Conservation (phyloP, 2,888 invertebrate genomes). For the Hoplodrina ambigua region DNA sequence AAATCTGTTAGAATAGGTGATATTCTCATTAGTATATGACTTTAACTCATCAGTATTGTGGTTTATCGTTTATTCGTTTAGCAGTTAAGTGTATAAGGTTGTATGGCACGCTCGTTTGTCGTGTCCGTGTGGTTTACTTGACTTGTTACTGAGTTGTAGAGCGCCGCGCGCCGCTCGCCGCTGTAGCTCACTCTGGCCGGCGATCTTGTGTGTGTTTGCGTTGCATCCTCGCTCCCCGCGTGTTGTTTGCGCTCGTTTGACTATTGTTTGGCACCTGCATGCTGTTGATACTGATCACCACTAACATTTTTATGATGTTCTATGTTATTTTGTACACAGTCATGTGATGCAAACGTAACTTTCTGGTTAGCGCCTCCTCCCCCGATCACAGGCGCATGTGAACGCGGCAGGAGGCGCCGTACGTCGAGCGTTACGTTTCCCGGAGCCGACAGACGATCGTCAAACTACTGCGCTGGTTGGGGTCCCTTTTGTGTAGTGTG, state of each 20-base stretch:
- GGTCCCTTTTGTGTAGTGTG: conserved; percentile 65
- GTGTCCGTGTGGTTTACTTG: conserved; percentile 68
- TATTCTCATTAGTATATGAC: conserved; percentile 29
- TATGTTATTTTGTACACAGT: conserved; percentile 20
- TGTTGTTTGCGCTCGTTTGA: conserved; percentile 77
- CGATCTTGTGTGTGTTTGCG: conserved; percentile 88
- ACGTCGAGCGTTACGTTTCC: conserved; percentile 65
- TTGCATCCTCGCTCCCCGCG: conserved; percentile 80
- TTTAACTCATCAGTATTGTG: conserved; percentile 42
- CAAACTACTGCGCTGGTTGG: conserved; percentile 72
- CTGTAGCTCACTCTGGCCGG: conserved; percentile 88
- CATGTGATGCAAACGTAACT: conserved; percentile 62
- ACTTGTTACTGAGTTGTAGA: conserved; percentile 84
- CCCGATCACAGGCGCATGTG: conserved; percentile 75
- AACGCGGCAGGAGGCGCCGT: conserved; percentile 71
- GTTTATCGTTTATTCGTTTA: conserved; percentile 43
- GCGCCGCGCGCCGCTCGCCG: conserved; percentile 68
- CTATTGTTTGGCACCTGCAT: conserved; percentile 81
- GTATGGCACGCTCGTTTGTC: conserved; percentile 60
- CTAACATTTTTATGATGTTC: conserved; percentile 57
- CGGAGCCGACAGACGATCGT: conserved; percentile 72
- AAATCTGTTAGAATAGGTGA: conserved; percentile 10
- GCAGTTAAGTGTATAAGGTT: conserved; percentile 39
- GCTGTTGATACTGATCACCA: conserved; percentile 54
- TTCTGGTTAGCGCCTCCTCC: conserved; percentile 71